Evolutionary conservation across 1,140 invertebrate genomes (phyloP).

Genomic region (Calosoma granatense): DNA sequence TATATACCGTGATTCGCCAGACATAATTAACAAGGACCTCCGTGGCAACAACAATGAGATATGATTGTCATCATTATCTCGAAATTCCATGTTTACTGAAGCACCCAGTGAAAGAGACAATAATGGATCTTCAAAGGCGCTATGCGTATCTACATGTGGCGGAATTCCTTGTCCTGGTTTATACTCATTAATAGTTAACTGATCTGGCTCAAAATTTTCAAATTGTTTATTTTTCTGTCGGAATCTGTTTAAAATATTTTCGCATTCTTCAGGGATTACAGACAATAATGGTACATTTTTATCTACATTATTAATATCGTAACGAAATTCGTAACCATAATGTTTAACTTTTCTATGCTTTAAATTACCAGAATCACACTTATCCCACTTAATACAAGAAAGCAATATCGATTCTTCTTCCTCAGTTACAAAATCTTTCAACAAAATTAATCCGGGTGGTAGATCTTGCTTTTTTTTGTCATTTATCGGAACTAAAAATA

Average conservation of each 20-base stretch:
- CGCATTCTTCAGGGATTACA: conserved; percentile 60
- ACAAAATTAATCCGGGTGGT: conserved; percentile 63
- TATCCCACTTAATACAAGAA: conserved; percentile 41
- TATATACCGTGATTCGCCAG: conserved; percentile 60
- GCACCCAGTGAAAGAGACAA: conserved; percentile 80
- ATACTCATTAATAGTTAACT: conserved; percentile 90
- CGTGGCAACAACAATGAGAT: conserved; percentile 55
- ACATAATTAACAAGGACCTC: conserved; percentile 78
- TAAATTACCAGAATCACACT: conserved; percentile 35
- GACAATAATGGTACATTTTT: conserved; percentile 51
- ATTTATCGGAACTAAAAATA: conserved; percentile 34
- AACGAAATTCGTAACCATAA: conserved; percentile 90
- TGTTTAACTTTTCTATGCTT: conserved; percentile 87
- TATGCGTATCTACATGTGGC: conserved; percentile 90
- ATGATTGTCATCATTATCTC: conserved; percentile 47
- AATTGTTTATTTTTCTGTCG: conserved; percentile 36
- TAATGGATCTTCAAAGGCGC: conserved; percentile 83
- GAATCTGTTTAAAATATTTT: conserved; percentile 54
- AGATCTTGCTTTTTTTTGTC: conserved; percentile 24
- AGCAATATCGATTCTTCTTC: conserved; percentile 62
- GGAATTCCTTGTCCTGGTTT: conserved; percentile 90
- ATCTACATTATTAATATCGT: conserved; percentile 82
- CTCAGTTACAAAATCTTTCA: conserved; percentile 62
- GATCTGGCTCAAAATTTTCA: conserved; percentile 57
- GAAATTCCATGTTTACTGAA: conserved; percentile 83